A percentile compares a stretch with the other conserved stretches of the same genome.
Evolutionary conservation across 2,797 vertebrate genomes (phyloP).

Genomic region (Lagocephalus sceleratus): DNA sequence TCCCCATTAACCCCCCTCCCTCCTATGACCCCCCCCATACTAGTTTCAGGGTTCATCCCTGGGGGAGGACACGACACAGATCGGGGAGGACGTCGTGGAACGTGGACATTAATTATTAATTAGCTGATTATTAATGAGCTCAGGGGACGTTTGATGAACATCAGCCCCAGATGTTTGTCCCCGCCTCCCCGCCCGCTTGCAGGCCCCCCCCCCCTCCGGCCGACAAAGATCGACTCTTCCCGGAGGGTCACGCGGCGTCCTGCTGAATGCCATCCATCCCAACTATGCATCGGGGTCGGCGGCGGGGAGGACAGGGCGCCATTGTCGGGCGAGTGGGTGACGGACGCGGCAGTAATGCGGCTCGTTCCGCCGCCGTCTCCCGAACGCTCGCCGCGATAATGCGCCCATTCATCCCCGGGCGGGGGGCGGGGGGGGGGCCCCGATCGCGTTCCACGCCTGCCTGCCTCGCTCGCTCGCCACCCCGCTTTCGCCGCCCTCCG

Average conservation of each 20-base stretch:
- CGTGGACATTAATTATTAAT: too few relatives aligned
- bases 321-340: slow-evolving; percentile 60
- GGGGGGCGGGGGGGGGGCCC: too few relatives aligned
- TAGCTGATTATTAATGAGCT: slow-evolving; percentile 34
- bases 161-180: too few relatives aligned
- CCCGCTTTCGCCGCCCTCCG: slow-evolving; percentile 42
- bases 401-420: slow-evolving; percentile 57
- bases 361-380: slow-evolving; percentile 33
- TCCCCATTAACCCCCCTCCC: too few relatives aligned
- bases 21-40: too few relatives aligned
- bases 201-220: too few relatives aligned
- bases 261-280: slow-evolving; percentile 48
- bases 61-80: too few relatives aligned
- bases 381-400: slow-evolving; percentile 53
- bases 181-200: neutral
- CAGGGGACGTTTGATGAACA: too few relatives aligned
- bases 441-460: slow-evolving; percentile 66
- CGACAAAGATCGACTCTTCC: slow-evolving; percentile 15
- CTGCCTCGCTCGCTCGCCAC: slow-evolving; percentile 37
- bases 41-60: slow-evolving; percentile 68
- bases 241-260: slow-evolving; percentile 25
- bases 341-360: slow-evolving; percentile 61
- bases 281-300: slow-evolving; percentile 37
- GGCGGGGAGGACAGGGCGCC: slow-evolving; percentile 33
- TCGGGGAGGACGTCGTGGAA: too few relatives aligned